Evolutionary conservation across 2,797 vertebrate genomes (phyloP).

Genomic region (Hybognathus amarus): DNA sequence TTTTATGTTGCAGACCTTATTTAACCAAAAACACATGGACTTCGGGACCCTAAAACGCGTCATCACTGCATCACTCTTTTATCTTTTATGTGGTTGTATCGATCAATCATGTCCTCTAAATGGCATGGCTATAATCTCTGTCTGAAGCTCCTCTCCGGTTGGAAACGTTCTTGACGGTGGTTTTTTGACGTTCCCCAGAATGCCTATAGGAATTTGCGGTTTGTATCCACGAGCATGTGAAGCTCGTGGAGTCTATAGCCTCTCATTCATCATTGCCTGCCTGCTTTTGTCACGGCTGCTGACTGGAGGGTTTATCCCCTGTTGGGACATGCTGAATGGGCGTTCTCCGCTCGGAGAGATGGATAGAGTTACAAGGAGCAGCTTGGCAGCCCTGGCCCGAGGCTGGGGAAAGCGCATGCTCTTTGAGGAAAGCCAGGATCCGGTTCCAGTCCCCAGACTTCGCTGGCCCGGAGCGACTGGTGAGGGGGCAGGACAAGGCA

Average conservation of each 20-base stretch:
- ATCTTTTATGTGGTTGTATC: not conserved
- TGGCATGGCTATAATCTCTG: not conserved
- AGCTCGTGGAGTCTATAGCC: not conserved
- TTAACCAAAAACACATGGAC: not conserved
- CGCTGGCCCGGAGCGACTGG: conserved; percentile 6
- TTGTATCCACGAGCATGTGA: not conserved
- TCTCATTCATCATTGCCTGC: conserved; percentile 56
- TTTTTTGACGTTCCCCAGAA: not conserved
- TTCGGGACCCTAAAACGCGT: not conserved
- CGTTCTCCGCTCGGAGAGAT: conserved; percentile 37
- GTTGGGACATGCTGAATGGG: conserved; percentile 57
- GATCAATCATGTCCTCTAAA: not conserved
- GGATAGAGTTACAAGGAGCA: conserved; percentile 55
- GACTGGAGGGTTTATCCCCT: conserved; percentile 62
- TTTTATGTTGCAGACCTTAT: too few relatives aligned
- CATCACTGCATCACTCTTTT: not conserved
- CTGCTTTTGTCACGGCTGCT: conserved; percentile 53
- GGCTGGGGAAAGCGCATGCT: not conserved
- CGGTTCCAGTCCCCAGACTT: conserved; percentile 51
- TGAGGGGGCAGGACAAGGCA: conserved; percentile 44
- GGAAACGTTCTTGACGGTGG: not conserved
- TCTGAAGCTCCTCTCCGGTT: not conserved
- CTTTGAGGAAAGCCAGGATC: conserved; percentile 54
- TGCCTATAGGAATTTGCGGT: conserved; percentile 14
- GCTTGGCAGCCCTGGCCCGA: conserved; percentile 25